Evolutionary conservation across 2,113 vertebrate genomes (phyloP), one percentile per base, ranked within the genome.

Genomic region (Serinus canaria): DNA sequence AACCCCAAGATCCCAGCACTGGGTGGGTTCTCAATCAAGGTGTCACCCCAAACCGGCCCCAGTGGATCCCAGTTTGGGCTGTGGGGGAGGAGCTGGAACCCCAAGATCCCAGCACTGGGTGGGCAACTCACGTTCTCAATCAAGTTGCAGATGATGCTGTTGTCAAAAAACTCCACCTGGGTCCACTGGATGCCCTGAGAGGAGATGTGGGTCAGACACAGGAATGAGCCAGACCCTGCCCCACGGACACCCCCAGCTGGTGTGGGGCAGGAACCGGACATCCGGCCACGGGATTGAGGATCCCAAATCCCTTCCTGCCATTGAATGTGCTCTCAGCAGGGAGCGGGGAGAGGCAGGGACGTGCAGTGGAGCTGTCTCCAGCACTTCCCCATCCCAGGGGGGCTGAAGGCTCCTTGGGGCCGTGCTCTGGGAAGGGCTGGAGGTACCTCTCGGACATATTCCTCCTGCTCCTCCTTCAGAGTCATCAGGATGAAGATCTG

Each of bases 401-500:
- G 24, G 15, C 43, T 1, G 0, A 18, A 58, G 10, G 10, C 47
- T 50, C 13, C 33, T 28, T 0, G 31, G 8, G 15, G 35, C 64
- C 0, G 0, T 30, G 79, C 56, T 49, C 43, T 31, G 53, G 63
- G 14, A 15, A 2, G 10, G n/a, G 17, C 33, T 3, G 14, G 25
- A 14, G n/a, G 82, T 97, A 98, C 98, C 97, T 98, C 98, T 91
- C 97, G 97, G 35, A 97, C 31, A 0, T 98, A 98, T 41, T 98
- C 98, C 47, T 98, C 98, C 77, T 98, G 98, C 33, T 98, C 98
- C 87, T 98, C 98, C 79, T 97, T 98, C 91, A 98, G 93, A 1
- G 98, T 98, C 94, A 98, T 56, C 63, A 98, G 94, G 92, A 98
- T 98, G 95, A 98, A 98, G 64, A 98, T 97, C 93, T 98, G 98